phyloP scores from a whole-genome alignment of 2,113 vertebrate genomes.

The Physeter macrocephalus region DNA sequence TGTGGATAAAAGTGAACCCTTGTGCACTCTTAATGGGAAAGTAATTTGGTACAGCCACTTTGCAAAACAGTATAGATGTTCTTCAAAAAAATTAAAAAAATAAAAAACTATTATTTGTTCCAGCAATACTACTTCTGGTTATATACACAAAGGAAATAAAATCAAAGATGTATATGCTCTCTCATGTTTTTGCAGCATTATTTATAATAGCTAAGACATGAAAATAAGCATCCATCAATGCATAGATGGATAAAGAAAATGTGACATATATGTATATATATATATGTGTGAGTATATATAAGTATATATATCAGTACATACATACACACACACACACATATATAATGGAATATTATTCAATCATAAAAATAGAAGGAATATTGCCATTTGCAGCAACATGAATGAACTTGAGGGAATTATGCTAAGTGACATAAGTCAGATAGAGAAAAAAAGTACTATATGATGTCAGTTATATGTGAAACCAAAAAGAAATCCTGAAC shows the following conservation, averaged over 20 bases:
- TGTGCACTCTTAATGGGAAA: neutral
- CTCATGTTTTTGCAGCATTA: neutral
- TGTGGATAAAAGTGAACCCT: neutral
- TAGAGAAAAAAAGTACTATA: neutral
- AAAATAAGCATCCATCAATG: neutral
- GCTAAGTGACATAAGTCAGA: neutral
- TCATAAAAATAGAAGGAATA: neutral
- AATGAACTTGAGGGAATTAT: neutral
- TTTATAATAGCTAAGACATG: neutral
- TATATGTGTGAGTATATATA: too few species aligned
- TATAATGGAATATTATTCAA: neutral
- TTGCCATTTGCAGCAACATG: neutral
- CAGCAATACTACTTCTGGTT: neutral
- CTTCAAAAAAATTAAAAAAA: neutral
- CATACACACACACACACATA: too few species aligned
- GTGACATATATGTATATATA: neutral
- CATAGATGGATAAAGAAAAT: neutral
- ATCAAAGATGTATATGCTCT: neutral
- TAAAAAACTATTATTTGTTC: neutral
- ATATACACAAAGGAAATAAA: neutral
- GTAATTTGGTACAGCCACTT: neutral
- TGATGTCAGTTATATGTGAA: neutral
- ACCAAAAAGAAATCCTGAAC: neutral
- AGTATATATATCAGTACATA: too few species aligned
- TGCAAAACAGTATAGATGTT: neutral